A percentile compares a stretch with the other conserved stretches of the same genome.
These are phyloP conservation scores for Pleuronectes platessa DNA, from an alignment of 2,113 vertebrate species.

Conservation along the genomic window DNA sequence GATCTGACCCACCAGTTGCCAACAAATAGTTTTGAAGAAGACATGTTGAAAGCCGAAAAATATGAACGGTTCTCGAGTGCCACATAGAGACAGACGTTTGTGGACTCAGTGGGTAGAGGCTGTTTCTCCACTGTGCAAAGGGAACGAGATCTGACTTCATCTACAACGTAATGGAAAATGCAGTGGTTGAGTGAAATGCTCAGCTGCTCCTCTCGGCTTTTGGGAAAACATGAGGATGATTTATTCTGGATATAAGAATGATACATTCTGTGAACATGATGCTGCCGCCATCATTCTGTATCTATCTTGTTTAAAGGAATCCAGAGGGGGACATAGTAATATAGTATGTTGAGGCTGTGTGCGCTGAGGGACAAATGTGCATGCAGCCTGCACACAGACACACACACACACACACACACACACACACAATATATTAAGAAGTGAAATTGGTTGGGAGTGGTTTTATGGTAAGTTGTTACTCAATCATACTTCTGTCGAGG, in stretches of 20 bases:
- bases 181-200: slow-evolving; percentile 42
- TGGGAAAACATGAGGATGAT: slow-evolving; percentile 59
- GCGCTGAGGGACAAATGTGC: slow-evolving; percentile 52
- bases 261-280: slow-evolving; percentile 63
- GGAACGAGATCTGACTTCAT: slow-evolving; percentile 42
- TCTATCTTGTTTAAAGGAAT: slow-evolving; percentile 68
- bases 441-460: slow-evolving; percentile 70
- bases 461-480: slow-evolving; percentile 79
- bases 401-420: slow-evolving; percentile 38
- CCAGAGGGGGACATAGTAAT: slow-evolving; percentile 60
- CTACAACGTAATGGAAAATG: slow-evolving; percentile 54
- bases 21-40: no score
- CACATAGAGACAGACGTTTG: no score
- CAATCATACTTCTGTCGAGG: slow-evolving; percentile 68
- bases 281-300: slow-evolving; percentile 46
- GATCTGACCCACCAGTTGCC: no score
- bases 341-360: slow-evolving; percentile 54
- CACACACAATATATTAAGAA: slow-evolving; percentile 50
- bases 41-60: no score
- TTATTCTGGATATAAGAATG: slow-evolving; percentile 70
- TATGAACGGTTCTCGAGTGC: no score
- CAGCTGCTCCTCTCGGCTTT: slow-evolving; percentile 38
- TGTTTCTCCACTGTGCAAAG: not conserved
- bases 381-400: slow-evolving; percentile 38
- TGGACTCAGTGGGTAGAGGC: no score